phyloP scores from a whole-genome alignment of 64 coral and sea anemone species.

The Actinia equina region DNA sequence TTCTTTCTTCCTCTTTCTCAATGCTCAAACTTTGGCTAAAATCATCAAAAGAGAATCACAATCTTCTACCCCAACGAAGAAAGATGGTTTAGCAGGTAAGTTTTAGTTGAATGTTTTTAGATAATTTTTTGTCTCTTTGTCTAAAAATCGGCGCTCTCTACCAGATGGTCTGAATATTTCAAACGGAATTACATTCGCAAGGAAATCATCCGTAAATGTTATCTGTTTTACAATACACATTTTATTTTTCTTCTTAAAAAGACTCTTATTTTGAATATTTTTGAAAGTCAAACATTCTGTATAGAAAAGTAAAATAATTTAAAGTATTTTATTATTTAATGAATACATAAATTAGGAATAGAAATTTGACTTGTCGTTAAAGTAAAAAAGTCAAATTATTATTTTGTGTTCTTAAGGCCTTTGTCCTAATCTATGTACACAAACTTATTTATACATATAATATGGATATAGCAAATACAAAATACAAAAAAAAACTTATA shows the following conservation, averaged over 20 bases:
- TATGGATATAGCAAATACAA: not conserved
- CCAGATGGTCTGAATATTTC: not conserved
- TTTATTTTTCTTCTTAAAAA: not conserved
- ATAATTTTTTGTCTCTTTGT: not conserved
- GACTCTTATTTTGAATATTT: not conserved
- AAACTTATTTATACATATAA: not conserved
- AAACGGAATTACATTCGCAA: not conserved
- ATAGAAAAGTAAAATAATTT: not conserved
- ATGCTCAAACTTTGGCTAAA: not conserved
- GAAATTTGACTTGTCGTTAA: not conserved
- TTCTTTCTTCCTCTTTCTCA: not conserved
- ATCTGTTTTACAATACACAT: not conserved
- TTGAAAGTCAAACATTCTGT: not conserved
- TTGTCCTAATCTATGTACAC: not conserved
- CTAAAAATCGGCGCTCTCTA: not conserved
- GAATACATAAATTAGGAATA: not conserved
- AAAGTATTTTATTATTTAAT: not conserved
- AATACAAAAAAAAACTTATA: not conserved
- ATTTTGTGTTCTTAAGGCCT: not conserved
- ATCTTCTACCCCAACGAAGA: not conserved
- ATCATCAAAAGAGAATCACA: not conserved
- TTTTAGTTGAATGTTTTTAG: not conserved
- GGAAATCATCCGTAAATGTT: not conserved
- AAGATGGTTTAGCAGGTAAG: conserved; percentile 4
- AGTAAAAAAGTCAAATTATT: not conserved